Base-by-base conservation (phyloP, 2,113 vertebrate species). In the Hiodon alosoides region DNA sequence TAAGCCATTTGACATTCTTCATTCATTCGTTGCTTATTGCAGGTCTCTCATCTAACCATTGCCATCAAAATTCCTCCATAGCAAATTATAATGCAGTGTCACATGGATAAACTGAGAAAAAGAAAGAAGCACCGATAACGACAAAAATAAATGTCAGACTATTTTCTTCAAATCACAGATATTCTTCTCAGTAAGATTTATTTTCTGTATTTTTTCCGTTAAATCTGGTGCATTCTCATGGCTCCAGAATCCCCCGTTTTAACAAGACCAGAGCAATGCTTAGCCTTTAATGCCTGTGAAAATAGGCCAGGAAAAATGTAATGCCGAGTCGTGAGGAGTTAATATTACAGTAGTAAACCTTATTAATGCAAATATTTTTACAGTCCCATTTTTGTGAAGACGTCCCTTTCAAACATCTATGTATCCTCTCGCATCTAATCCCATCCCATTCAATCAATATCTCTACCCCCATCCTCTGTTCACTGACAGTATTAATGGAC, bases 401-500 rank as follows among this genome's bases (percentile, higher is more conserved):
- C 79, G 51, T 46, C 83, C 65, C 80, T 79, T 81, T 81, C 76
- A 78, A 76, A 71, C 60, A 70, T 77, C 74, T 73, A 72, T 53
- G 10, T 65, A 57, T 55, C 66, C 79, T 75, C 67, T 70, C 72
- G 78, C 76, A 53, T 78, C 79, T 66, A 74, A 82, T 69, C 67
- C 76, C 84, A 78, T 64, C 88, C 81, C 88, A 87, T 79, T 84
- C 79, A 31, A 31, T 31, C 31, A 80, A 81, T 77, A 76, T 74
- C 73, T 89, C 86, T 78, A 83, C 82, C 88, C 89, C 85, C 90
- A 90, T 91, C 90, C 87, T 85, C 85, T 83, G 76, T 85, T 80
- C 83, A 17, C 79, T 76, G 77, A 83, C 81, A 83, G 83, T 85
- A 85, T 91, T 89, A 90, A 79, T 82, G 80, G 4, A 64, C 1